Percentiles rank a stretch among this genome's conserved stretches.
These are phyloP conservation scores for Hozukius guyotensis DNA, from an alignment of 2,797 vertebrate genomes.

Conservation along the genomic window DNA sequence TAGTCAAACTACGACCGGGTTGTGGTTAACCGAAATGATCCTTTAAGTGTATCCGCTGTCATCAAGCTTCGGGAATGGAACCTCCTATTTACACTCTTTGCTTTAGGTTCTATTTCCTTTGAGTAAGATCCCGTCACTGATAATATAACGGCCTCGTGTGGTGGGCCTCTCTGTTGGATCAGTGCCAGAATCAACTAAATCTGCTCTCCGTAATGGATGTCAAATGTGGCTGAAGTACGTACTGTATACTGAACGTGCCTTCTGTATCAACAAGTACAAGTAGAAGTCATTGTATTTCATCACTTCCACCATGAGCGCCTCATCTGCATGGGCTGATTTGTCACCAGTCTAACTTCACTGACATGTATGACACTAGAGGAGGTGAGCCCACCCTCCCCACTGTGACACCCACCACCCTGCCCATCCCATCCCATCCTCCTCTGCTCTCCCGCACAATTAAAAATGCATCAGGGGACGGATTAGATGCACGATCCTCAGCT, in stretches of 20 bases:
- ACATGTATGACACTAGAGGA: conserved; percentile 19
- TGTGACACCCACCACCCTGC: conserved; percentile 37
- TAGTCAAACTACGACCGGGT: neutral
- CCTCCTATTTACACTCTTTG: neutral
- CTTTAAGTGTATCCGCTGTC: neutral
- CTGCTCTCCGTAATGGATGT: neutral
- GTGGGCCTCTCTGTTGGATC: neutral
- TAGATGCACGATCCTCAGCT: conserved; percentile 75
- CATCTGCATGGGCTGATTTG: conserved; percentile 51
- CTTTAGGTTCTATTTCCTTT: neutral
- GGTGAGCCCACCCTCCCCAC: conserved; percentile 21
- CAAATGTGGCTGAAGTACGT: neutral
- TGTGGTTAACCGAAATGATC: neutral
- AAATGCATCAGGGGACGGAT: conserved; percentile 83
- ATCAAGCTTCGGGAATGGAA: neutral
- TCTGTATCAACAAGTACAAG: neutral
- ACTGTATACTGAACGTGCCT: neutral
- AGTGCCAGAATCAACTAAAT: neutral
- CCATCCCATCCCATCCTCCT: conserved; percentile 28
- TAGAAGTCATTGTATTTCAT: neutral
- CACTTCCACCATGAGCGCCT: conserved; percentile 1
- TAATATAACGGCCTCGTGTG: neutral
- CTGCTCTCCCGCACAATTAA: conserved; percentile 78
- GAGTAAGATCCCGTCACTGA: neutral
- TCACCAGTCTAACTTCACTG: conserved; percentile 27